phyloP scores from a whole-genome alignment of 2,113 vertebrate species.

The Mirounga angustirostris region DNA sequence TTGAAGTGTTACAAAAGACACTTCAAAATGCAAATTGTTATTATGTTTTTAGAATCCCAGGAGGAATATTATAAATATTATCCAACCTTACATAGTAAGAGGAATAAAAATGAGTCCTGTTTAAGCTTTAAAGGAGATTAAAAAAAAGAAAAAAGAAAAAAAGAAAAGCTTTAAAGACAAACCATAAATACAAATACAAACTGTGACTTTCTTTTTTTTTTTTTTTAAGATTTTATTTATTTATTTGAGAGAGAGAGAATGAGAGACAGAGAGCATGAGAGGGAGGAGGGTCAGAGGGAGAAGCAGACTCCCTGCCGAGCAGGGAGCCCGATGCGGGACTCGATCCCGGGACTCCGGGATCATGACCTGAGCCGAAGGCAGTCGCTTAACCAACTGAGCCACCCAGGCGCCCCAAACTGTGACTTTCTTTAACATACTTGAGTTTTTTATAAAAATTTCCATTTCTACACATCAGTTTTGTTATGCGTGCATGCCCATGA shows the following conservation, averaged over 20 bases:
- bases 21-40: neutral
- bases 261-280: too few relatives aligned
- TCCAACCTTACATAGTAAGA: neutral
- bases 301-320: too few relatives aligned
- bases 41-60: neutral
- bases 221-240: too few relatives aligned
- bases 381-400: too few relatives aligned
- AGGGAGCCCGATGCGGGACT: too few relatives aligned
- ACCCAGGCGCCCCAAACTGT: neutral
- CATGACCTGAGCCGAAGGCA: too few relatives aligned
- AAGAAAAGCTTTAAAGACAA: neutral
- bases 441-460: neutral
- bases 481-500: neutral
- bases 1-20: neutral
- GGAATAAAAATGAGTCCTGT: neutral
- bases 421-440: neutral
- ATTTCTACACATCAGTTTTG: neutral
- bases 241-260: too few relatives aligned
- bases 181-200: neutral
- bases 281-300: too few relatives aligned
- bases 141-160: neutral
- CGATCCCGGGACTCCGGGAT: too few relatives aligned
- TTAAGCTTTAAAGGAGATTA: neutral
- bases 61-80: neutral
- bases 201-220: neutral